Base-by-base conservation (phyloP, 2,888 invertebrate genomes). In the Tanypteryx hageni region DNA sequence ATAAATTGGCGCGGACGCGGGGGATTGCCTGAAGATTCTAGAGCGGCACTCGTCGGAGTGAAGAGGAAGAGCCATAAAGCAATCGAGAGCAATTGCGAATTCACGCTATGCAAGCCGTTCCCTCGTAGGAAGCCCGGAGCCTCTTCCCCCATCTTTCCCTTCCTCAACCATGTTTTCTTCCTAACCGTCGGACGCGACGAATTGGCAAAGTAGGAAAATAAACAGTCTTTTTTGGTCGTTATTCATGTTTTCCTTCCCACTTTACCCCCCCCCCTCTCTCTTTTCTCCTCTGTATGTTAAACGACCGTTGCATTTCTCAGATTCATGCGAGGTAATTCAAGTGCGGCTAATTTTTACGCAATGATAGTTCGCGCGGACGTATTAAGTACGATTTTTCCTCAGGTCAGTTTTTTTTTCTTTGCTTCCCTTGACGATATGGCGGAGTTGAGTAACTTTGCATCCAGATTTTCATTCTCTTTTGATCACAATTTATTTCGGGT, bases 31-130 rank as follows among this genome's bases (percentile, higher is more conserved):
- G 22, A 76, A 76, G 76, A 76, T 76, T 76, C 76, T 76, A 76
- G 76, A 76, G 76, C 76, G 76, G 76, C 76, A 22, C 76, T 76
- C 76, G n/a, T n/a, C n/a, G 22, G 22, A 76, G 76, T 76, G 76
- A 76, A 76, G 76, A 13, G 13, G 76, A 76, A 44, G 76, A 27
- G 76, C 22, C 76, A 76, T 76, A 76, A 76, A 76, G 76, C 27
- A 76, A 76, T 76, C 13, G 22, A 76, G 76, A 11, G 76, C 22
- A 76, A 76, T 76, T 76, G 76, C 76, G 22, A 22, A n/a, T 76
- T 76, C 76, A 76, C 76, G 76, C 76, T 76, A 22, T 76, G 18
- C 68, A 68, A 16, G n/a, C 68, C 27, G 22, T 22, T 76, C 76
- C 27, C 27, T 61, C 22, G 13, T 13, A 76, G 44, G 76, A 13